These are phyloP conservation scores for Sphaerophoria taeniata DNA, from an alignment of 2,888 invertebrate genomes.

Conservation along the genomic window DNA sequence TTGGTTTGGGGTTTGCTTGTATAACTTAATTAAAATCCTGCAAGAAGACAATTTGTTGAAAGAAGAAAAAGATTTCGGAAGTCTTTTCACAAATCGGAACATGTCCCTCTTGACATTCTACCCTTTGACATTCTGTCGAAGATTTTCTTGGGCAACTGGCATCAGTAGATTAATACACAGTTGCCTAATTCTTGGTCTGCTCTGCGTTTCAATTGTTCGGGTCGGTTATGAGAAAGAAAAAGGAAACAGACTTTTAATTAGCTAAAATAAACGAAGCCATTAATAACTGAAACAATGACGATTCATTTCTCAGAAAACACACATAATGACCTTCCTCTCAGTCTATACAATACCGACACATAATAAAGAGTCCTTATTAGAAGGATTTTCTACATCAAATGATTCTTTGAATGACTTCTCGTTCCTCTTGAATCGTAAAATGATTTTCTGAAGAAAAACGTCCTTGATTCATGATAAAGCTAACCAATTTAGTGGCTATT, in stretches of 20 bases:
- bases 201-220: not conserved
- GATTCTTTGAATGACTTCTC: not conserved
- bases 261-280: constrained; percentile 24
- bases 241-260: not conserved
- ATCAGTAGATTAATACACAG: constrained; percentile 6
- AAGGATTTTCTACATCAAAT: constrained; percentile 52
- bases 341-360: too few relatives aligned
- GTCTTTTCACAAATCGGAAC: constrained; percentile 23
- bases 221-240: not conserved
- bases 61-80: constrained; percentile 4
- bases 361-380: constrained; percentile 5
- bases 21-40: constrained; percentile 61
- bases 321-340: not conserved
- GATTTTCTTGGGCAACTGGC: not conserved
- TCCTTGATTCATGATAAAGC: too few relatives aligned
- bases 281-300: constrained; percentile 16
- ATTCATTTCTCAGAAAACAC: not conserved
- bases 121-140: constrained; percentile 39
- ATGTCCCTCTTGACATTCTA: constrained; percentile 20
- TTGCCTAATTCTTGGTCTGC: not conserved
- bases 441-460: too few relatives aligned
- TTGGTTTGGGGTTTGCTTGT: constrained; percentile 30
- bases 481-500: too few relatives aligned
- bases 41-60: constrained; percentile 26
- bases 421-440: too few relatives aligned